Base-by-base conservation (phyloP, 2,113 vertebrate species). In the Eulacestoma nigropectus region DNA sequence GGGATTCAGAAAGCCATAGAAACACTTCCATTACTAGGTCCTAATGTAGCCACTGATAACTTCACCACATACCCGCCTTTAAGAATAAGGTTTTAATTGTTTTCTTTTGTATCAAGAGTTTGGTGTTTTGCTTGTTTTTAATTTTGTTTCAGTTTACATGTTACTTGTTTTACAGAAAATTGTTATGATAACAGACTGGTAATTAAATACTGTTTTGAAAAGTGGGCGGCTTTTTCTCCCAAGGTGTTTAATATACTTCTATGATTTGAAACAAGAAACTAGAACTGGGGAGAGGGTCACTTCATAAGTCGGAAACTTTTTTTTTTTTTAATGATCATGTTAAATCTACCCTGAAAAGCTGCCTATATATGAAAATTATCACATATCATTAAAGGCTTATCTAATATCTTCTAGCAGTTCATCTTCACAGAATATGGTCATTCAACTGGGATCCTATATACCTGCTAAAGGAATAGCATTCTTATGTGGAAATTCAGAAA, bases 231-330 rank as follows among this genome's bases (percentile, higher is more conserved):
- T 67, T 82, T 69, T 72, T 44, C 30, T 11, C 26, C 17, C 30
- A 73, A 52, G 11, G 25, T 32, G 4, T 64, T 87, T 32, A 72
- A 67, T 35, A 72, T 11, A 50, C 7, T 67, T 59, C 14, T 52
- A 35, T 22, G 14, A 78, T 69, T 80, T 68, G 33, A 55, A 93
- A 72, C 3, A 72, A 57, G 21, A 64, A 83, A 52, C 19, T 50
- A 20, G 35, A 63, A 72, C 25, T 52, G 37, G 44, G 14, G 20
- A 68, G 17, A 85, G 4, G 6, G 19, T 27, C 0, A 0, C 17
- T 75, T 50, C 41, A 29, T 20, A 50, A 65, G 25, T 41, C 2
- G 10, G 10, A 74, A 23, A n/a, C 9, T 29, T 21, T 29, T 35
- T 16, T 4, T 11, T 56, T 57, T 79, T 59, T 62, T 59, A 3